phyloP scores from a whole-genome alignment of 2,797 vertebrate species.

The Enteromius unitaeniatus region DNA sequence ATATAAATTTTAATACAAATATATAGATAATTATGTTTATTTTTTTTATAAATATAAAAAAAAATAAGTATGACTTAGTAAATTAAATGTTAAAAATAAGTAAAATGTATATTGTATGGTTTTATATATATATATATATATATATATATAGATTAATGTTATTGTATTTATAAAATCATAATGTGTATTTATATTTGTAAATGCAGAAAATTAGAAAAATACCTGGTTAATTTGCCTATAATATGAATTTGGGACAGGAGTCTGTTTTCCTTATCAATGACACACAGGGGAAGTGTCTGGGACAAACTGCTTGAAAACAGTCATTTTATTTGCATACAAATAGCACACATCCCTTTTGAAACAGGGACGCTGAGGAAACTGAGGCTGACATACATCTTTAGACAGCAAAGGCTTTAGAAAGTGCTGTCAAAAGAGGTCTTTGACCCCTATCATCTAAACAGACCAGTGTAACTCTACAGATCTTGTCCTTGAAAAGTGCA shows the following conservation, averaged over 20 bases:
- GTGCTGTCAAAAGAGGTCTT: conserved; percentile 25
- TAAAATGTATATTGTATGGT: too few species aligned
- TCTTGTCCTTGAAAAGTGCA: conserved; percentile 72
- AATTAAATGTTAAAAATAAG: too few species aligned
- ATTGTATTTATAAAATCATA: too few species aligned
- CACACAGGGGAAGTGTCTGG: neutral
- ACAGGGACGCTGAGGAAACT: neutral
- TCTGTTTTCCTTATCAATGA: neutral
- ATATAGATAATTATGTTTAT: too few species aligned
- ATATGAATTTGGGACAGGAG: neutral
- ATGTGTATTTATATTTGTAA: too few species aligned
- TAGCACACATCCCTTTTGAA: neutral
- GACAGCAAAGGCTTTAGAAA: conserved; percentile 22
- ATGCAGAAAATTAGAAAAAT: neutral
- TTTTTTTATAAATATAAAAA: too few species aligned
- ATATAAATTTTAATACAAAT: too few species aligned
- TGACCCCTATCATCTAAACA: conserved; percentile 60
- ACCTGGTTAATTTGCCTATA: neutral
- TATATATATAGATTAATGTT: too few species aligned
- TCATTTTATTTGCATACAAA: neutral
- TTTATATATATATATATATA: too few species aligned
- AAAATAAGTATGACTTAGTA: too few species aligned
- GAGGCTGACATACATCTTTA: conserved; percentile 8
- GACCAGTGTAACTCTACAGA: conserved; percentile 65
- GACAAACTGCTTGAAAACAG: neutral